These are phyloP conservation scores for Lacerta agilis DNA, from an alignment of 2,797 vertebrate species.

Conservation along the genomic window DNA sequence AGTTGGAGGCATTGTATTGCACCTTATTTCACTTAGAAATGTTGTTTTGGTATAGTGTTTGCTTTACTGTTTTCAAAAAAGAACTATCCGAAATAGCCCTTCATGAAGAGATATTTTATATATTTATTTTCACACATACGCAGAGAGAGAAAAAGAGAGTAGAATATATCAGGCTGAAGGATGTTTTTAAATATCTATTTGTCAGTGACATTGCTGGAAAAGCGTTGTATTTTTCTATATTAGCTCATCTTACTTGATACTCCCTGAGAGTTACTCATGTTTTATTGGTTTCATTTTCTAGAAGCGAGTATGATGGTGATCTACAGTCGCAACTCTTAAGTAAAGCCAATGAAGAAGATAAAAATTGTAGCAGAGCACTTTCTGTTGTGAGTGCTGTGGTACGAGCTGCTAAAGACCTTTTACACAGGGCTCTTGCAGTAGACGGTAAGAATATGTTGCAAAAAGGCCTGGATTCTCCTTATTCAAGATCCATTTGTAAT, in stretches of 20 bases:
- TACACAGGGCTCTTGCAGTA: constrained; percentile 96
- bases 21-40: not conserved
- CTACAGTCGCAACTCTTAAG: constrained; percentile 95
- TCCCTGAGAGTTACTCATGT: constrained; percentile 34
- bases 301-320: constrained; percentile 98
- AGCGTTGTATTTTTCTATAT: not conserved
- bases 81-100: not conserved
- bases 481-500: not conserved
- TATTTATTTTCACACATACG: not conserved
- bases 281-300: constrained; percentile 66
- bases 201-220: not conserved
- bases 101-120: not conserved
- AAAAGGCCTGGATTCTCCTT: not conserved
- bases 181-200: not conserved
- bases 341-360: constrained; percentile 99
- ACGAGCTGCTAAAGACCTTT: constrained; percentile 94
- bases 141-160: not conserved
- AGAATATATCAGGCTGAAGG: not conserved
- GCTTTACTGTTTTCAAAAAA: not conserved
- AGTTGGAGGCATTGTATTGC: not conserved
- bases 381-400: constrained; percentile 97
- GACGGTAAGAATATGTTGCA: constrained; percentile 86
- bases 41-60: not conserved
- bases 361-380: constrained; percentile 95
- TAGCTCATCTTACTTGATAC: not conserved